A percentile compares a stretch with the other conserved stretches of the same genome.
Evolutionary conservation across 2,797 vertebrate genomes (phyloP).

Genomic region (Gila robusta): DNA sequence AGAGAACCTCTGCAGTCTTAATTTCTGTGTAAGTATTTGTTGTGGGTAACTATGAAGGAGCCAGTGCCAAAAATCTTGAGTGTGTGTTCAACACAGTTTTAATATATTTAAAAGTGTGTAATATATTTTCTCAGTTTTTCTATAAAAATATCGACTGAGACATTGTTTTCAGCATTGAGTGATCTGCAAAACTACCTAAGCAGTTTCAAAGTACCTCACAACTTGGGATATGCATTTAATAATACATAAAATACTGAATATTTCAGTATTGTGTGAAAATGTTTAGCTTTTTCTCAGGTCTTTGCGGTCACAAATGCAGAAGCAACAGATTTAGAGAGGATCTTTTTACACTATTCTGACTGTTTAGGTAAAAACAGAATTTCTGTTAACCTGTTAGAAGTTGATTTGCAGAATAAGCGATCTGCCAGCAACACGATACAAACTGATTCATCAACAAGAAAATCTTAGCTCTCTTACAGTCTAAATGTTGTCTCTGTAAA

Average conservation of each 20-base stretch:
- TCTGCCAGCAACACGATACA: slow-evolving; percentile 15
- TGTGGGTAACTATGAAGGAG: not conserved
- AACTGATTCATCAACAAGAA: slow-evolving; percentile 34
- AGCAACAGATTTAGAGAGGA: slow-evolving; percentile 22
- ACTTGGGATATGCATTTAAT: not conserved
- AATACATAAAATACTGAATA: slow-evolving; percentile 22
- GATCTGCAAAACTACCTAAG: not conserved
- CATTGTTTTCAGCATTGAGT: not conserved
- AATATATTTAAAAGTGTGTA: not conserved
- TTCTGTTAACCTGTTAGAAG: not conserved
- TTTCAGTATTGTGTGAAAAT: slow-evolving; percentile 29
- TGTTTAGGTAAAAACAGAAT: slow-evolving; percentile 22
- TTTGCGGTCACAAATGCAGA: slow-evolving; percentile 26
- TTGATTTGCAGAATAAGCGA: slow-evolving; percentile 33
- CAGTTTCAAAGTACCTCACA: not conserved
- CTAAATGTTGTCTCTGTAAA: slow-evolving; percentile 46
- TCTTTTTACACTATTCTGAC: slow-evolving; percentile 24
- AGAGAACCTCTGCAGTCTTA: slow-evolving; percentile 15
- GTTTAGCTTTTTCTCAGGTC: not conserved
- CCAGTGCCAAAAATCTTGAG: not conserved
- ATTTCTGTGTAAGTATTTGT: slow-evolving; percentile 11
- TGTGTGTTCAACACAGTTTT: not conserved
- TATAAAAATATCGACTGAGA: not conserved
- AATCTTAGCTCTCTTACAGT: slow-evolving; percentile 34
- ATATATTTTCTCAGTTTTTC: not conserved